Conservation (phyloP, 2,113 vertebrate species). For the Stegastes partitus region DNA sequence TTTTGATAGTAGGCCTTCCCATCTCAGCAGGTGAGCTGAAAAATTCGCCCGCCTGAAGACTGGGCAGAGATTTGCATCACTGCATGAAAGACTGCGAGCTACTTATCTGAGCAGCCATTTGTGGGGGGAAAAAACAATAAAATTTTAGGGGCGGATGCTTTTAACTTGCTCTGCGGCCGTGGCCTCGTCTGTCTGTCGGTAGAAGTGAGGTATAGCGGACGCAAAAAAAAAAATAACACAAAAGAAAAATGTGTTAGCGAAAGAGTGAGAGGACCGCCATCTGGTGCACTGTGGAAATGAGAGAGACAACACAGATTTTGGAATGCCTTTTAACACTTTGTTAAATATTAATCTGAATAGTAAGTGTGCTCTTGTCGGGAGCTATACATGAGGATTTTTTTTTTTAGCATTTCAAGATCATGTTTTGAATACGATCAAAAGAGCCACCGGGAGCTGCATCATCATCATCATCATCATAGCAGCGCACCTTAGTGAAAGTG, state of each 20-base stretch:
- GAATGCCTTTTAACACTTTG: slow-evolving; percentile 44
- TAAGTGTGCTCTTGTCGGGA: slow-evolving; percentile 15
- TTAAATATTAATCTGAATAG: slow-evolving; percentile 37
- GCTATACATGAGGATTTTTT: not conserved
- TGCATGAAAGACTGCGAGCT: slow-evolving; percentile 43
- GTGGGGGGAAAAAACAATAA: no score
- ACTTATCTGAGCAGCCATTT: slow-evolving; percentile 49
- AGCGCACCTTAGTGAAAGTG: slow-evolving; percentile 2
- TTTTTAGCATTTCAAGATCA: slow-evolving; percentile 24
- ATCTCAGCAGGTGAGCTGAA: slow-evolving; percentile 45
- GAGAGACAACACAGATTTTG: slow-evolving; percentile 37
- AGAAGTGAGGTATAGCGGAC: slow-evolving; percentile 54
- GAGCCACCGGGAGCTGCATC: slow-evolving; percentile 3
- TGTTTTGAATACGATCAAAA: slow-evolving; percentile 2
- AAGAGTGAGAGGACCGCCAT: slow-evolving; percentile 68
- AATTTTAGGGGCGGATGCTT: slow-evolving; percentile 43
- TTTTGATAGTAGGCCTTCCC: slow-evolving; percentile 53
- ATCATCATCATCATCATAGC: not conserved
- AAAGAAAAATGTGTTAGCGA: slow-evolving; percentile 65
- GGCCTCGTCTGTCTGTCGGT: slow-evolving; percentile 56
- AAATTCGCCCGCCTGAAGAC: slow-evolving; percentile 42
- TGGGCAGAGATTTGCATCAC: slow-evolving; percentile 48
- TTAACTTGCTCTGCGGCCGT: slow-evolving; percentile 63
- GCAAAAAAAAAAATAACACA: slow-evolving; percentile 68
- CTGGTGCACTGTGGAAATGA: slow-evolving; percentile 49